These are phyloP conservation scores for Neodiprion lecontei DNA, from an alignment of 1,140 invertebrate species.

Conservation along the genomic window DNA sequence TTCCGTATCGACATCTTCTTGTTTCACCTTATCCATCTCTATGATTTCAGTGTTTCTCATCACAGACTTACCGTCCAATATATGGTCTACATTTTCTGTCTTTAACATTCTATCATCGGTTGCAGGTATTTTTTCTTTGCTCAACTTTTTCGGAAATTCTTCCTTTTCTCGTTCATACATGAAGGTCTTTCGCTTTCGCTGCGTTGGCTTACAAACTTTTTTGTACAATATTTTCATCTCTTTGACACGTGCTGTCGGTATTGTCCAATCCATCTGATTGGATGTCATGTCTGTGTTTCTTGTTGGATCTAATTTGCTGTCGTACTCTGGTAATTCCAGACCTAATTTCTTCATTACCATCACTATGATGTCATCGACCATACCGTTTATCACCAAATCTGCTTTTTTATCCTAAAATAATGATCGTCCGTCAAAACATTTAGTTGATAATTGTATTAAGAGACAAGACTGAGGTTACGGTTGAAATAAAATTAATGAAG, in stretches of 20 bases:
- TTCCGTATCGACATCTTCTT: neutral
- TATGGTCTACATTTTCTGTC: neutral
- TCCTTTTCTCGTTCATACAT: constrained; percentile 56
- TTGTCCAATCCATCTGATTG: constrained; percentile 67
- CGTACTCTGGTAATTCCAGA: constrained; percentile 76
- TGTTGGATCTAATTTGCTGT: constrained; percentile 71
- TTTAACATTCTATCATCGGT: neutral
- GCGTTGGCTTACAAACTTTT: constrained; percentile 58
- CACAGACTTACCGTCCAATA: neutral
- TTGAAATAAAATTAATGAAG: constrained; percentile 3
- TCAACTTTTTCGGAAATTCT: constrained; percentile 37
- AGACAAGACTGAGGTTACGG: neutral
- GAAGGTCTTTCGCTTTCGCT: constrained; percentile 58
- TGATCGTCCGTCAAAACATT: neutral
- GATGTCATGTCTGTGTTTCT: constrained; percentile 56
- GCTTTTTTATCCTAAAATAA: constrained; percentile 86
- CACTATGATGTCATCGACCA: constrained; percentile 86
- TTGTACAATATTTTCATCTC: constrained; percentile 65
- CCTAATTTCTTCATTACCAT: constrained; percentile 77
- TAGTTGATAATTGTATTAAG: neutral
- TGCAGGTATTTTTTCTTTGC: constrained; percentile 27
- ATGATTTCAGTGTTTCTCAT: neutral
- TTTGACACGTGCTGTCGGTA: constrained; percentile 61
- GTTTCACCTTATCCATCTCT: neutral
- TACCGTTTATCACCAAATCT: constrained; percentile 87